Base-by-base conservation (phyloP, 2,113 vertebrate species). In the Cebidichthys violaceus region DNA sequence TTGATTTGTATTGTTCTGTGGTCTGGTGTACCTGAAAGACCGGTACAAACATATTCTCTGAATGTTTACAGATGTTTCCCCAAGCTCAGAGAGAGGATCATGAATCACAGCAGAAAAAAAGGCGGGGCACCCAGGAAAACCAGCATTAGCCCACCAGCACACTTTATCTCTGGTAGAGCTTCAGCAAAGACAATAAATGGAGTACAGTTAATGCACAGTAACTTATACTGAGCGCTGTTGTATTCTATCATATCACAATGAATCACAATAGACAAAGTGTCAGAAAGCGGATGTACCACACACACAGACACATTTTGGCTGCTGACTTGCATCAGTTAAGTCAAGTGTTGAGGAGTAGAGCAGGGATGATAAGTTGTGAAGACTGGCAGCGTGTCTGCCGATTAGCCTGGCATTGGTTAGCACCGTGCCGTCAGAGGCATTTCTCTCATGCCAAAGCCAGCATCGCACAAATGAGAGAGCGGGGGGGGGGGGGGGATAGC, bases 371-470 rank as follows among this genome's bases (percentile, higher is more conserved):
- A 83, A 86, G 79, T 77, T 76, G 78, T 52, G 70, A 81, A 43
- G 79, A 64, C 77, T 87, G 80, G 74, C 77, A 73, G 59, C 1
- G 2, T 50, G 70, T 84, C 61, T 79, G 64, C 27, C 22, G 59
- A 87, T 88, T 91, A 86, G 77, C 74, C 67, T 85, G 71, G 80
- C 86, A 77, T 68, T 20, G n/a, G 57, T 74, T 77, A 85, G 77
- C 70, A 35, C 15, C 10, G 31, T 4, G 41, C 62, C 54, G 33
- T 61, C 83, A 67, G 55, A 64, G 70, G 20, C 64, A 77, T 67
- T 81, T 14, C 52, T 77, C 52, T 37, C 2, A 9, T 81, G 85
- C 78, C 79, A 89, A 75, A 55, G 62, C 74, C 69, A 77, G 76
- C 77, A 72, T 78, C 77, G 45, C 79, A 88, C 33, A 82, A 77